Base-by-base conservation (phyloP, 2,888 invertebrate genomes). In the Cheilosia pagana region DNA sequence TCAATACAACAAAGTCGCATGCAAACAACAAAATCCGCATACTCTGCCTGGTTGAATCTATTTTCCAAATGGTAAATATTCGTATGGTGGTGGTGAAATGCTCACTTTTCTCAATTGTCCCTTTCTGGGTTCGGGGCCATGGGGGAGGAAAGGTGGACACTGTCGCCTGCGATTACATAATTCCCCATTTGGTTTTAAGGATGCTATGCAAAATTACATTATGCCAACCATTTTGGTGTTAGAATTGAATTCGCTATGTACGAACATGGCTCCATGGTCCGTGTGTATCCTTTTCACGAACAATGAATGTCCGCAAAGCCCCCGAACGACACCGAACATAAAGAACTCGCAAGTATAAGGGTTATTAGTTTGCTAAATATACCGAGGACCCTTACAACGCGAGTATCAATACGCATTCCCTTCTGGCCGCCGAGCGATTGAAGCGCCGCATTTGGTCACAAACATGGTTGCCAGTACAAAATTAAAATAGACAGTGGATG, bases 321-420 rank as follows among this genome's bases (percentile, higher is more conserved):
- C 59, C 50, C 76, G 53, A 65, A 65, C 65, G 79, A 85, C 79
- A 79, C n/a, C 35, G 63, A 71, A 79, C 75, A 79, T 65, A 79
- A 75, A 65, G 62, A 68, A 68, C 57, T 63, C 74, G 3, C 12
- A 74, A 43, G 72, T 68, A 74, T 63, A 78, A 83, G 74, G 72
- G 78, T 83, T 83, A 83, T 83, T 83, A 79, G 83, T 74, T 83
- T 43, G 68, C 45, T 70, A 67, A 72, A 67, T 62, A 72, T 72
- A 48, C 45, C 45, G 10, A 19, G 55, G 57, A 50, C 62, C 62
- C 41, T 48, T 57, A 39, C 65, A 48, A 28, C 19, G n/a, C 6
- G 19, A 53, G n/a, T 14, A 35, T 12, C 35, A 35, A 35, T 35
- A 28, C 28, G 28, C 28, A 28, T 28, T 8, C 28, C 35, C 35